Conservation (phyloP, 1,140 invertebrate species). For the Andrena cerasifolii region DNA sequence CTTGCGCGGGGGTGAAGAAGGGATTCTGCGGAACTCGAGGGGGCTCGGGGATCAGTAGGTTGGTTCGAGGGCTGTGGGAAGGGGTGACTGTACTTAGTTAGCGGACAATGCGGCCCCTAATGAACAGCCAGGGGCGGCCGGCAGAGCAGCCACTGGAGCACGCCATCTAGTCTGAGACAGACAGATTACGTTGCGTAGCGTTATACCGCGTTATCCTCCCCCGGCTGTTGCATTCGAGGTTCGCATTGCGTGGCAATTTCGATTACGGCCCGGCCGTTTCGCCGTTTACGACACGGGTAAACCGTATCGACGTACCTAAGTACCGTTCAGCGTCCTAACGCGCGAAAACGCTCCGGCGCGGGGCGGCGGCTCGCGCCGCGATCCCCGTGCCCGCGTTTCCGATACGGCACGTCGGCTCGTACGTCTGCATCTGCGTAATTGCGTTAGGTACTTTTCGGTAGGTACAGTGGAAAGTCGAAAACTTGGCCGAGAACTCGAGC, state of each 20-base stretch:
- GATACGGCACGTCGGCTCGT: too few species aligned
- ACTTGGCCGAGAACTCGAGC: too few species aligned
- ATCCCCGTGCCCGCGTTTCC: background rate
- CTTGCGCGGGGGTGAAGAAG: slow-evolving; percentile 37
- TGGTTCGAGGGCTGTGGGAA: slow-evolving; percentile 69
- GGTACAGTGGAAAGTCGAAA: too few species aligned
- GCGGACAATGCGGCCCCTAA: slow-evolving; percentile 82
- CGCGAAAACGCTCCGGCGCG: slow-evolving; percentile 19
- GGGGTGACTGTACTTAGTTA: slow-evolving; percentile 81
- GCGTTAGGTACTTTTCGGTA: too few species aligned
- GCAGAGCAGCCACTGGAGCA: slow-evolving; percentile 73
- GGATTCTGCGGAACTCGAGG: slow-evolving; percentile 55
- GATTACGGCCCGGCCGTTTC: slow-evolving; percentile 50
- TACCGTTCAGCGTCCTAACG: background rate
- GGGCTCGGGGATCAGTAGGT: slow-evolving; percentile 64
- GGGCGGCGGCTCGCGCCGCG: background rate
- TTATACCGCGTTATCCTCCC: slow-evolving; percentile 60
- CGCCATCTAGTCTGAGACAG: slow-evolving; percentile 76
- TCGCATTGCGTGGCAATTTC: slow-evolving; percentile 59
- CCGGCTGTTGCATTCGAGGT: slow-evolving; percentile 48
- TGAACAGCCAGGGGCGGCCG: slow-evolving; percentile 81
- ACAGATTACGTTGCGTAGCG: slow-evolving; percentile 78
- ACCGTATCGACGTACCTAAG: slow-evolving; percentile 45
- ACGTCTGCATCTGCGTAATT: background rate
- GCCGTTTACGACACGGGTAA: slow-evolving; percentile 48